These are phyloP conservation scores for Cyprinodon tularosa DNA, from an alignment of 2,113 vertebrate genomes.

Conservation along the genomic window DNA sequence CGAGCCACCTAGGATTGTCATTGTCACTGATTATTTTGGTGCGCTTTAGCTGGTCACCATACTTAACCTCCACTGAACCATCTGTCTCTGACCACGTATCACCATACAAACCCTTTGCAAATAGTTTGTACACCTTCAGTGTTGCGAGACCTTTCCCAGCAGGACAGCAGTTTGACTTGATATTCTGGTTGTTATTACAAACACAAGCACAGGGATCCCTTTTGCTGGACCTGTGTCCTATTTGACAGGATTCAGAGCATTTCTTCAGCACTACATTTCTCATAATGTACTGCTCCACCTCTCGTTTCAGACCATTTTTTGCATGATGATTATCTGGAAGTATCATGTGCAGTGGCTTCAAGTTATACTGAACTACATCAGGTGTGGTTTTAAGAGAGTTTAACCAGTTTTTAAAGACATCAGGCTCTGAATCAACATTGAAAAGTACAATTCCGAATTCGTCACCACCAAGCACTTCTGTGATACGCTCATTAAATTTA, in stretches of 20 bases:
- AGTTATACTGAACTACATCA: conserved; percentile 67
- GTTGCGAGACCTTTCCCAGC: conserved; percentile 67
- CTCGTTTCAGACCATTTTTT: conserved; percentile 48
- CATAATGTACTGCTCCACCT: conserved; percentile 76
- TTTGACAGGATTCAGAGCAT: conserved; percentile 64
- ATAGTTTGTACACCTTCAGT: conserved; percentile 61
- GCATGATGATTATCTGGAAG: conserved; percentile 23
- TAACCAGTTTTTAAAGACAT: conserved; percentile 27
- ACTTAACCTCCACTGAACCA: conserved; percentile 68
- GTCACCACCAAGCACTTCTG: conserved; percentile 48
- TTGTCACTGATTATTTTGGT: conserved; percentile 44
- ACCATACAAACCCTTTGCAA: conserved; percentile 67
- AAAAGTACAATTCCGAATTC: conserved; percentile 39
- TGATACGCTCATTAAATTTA: conserved; percentile 54
- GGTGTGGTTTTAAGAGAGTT: conserved; percentile 52
- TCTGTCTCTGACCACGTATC: conserved; percentile 38
- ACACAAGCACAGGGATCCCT: conserved; percentile 74
- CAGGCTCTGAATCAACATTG: not conserved
- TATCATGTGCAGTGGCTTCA: conserved; percentile 77
- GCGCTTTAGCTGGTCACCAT: not conserved
- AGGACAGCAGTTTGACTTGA: conserved; percentile 78
- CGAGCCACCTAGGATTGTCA: conserved; percentile 70
- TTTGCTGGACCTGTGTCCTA: conserved; percentile 44
- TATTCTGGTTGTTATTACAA: conserved; percentile 50
- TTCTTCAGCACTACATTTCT: conserved; percentile 63